phyloP scores from a whole-genome alignment of 2,888 invertebrate genomes.

The Cosmia trapezina region DNA sequence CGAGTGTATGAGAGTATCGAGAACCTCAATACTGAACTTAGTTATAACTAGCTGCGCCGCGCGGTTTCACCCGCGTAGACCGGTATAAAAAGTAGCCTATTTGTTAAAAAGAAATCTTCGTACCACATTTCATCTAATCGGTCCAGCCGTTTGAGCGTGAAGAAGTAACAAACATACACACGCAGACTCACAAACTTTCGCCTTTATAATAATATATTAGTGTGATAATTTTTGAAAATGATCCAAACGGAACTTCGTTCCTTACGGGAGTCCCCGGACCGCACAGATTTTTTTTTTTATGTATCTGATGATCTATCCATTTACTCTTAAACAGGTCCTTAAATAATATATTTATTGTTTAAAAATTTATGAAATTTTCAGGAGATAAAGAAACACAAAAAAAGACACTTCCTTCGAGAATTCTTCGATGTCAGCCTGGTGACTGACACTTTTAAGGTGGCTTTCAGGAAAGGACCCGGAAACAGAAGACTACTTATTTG shows the following conservation, averaged over 20 bases:
- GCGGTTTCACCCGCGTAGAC: too few species aligned
- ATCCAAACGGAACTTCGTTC: not conserved
- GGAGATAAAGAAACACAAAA: slow-evolving; percentile 54
- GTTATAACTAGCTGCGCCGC: too few species aligned
- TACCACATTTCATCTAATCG: too few species aligned
- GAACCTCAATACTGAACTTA: not conserved
- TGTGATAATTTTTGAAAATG: not conserved
- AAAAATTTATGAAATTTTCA: slow-evolving; percentile 9
- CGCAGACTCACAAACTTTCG: too few species aligned
- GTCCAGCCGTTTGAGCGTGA: too few species aligned
- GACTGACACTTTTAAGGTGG: slow-evolving; percentile 94
- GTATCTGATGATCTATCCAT: not conserved
- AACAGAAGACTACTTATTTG: slow-evolving; percentile 93
- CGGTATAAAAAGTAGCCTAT: too few species aligned
- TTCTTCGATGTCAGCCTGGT: slow-evolving; percentile 94
- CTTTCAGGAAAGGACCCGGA: slow-evolving; percentile 93
- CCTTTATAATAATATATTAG: too few species aligned
- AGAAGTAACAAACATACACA: too few species aligned
- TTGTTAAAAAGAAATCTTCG: too few species aligned
- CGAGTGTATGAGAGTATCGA: not conserved
- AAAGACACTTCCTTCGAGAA: slow-evolving; percentile 88
- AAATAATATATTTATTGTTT: too few species aligned
- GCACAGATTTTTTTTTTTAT: not conserved
- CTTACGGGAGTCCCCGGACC: not conserved
- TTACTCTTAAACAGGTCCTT: not conserved